Conservation (phyloP, 1,140 invertebrate genomes). For the Dinothrombium tinctorium region DNA sequence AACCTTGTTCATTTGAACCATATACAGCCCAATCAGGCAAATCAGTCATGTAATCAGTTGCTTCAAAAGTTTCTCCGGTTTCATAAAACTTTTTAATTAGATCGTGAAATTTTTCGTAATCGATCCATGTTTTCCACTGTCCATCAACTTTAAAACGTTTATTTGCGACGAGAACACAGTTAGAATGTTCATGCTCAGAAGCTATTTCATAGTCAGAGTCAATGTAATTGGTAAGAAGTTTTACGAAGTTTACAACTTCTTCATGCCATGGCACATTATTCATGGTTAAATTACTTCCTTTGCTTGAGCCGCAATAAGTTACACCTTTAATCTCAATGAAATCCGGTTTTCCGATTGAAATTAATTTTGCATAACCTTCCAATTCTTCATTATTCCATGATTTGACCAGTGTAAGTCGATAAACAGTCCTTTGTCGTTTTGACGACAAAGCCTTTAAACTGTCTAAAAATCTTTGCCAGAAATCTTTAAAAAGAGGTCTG, state of each 20-base stretch:
- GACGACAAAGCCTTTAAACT: conserved; percentile 29
- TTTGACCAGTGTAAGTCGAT: conserved; percentile 36
- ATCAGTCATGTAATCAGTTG: conserved; percentile 29
- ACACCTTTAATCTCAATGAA: conserved; percentile 43
- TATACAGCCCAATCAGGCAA: conserved; percentile 34
- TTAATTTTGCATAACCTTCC: conserved; percentile 32
- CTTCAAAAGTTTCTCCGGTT: conserved; percentile 25
- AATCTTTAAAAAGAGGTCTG: conserved; percentile 34
- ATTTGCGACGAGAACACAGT: conserved; percentile 33
- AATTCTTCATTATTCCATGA: conserved; percentile 35
- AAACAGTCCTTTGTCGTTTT: conserved; percentile 37
- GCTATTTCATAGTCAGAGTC: conserved; percentile 27
- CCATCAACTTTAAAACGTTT: conserved; percentile 31
- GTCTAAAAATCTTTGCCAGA: conserved; percentile 34
- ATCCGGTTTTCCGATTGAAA: conserved; percentile 33
- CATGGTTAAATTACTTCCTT: conserved; percentile 31
- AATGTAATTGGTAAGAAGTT: conserved; percentile 21
- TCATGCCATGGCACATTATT: conserved; percentile 39
- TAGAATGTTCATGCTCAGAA: conserved; percentile 38
- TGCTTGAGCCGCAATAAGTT: conserved; percentile 35
- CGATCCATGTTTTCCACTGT: conserved; percentile 37
- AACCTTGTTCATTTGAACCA: conserved; percentile 30
- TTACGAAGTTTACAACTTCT: conserved; percentile 32
- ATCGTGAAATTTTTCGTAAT: conserved; percentile 32
- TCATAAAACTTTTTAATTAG: conserved; percentile 23